phyloP scores from a whole-genome alignment of 2,113 vertebrate genomes.

The Sitta europaea region DNA sequence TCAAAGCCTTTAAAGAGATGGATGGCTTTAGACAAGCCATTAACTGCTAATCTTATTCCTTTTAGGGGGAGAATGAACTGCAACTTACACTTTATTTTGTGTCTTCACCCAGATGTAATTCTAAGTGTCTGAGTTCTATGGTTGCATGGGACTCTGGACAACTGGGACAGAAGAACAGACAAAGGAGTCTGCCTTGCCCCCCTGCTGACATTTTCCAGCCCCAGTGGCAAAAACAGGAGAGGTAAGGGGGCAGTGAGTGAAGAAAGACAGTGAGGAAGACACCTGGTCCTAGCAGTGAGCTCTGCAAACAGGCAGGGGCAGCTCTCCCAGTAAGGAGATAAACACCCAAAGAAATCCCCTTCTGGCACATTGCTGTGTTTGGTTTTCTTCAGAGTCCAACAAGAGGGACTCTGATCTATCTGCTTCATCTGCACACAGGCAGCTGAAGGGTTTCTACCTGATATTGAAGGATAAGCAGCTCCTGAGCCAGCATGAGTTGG shows the following conservation, averaged over 20 bases:
- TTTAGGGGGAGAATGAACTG: background rate
- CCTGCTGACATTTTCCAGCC: background rate
- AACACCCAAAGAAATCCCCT: background rate
- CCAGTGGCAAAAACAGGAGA: background rate
- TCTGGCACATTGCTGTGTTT: background rate
- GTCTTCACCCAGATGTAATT: constrained; percentile 11
- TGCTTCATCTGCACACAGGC: background rate
- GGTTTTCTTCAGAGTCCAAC: background rate
- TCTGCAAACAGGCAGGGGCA: background rate
- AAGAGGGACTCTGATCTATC: background rate
- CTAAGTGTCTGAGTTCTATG: constrained; percentile 17
- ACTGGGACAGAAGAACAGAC: background rate
- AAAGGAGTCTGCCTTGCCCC: background rate
- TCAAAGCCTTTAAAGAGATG: constrained; percentile 1
- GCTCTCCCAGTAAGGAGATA: background rate
- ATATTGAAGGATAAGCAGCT: background rate
- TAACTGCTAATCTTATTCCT: background rate
- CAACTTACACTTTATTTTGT: background rate
- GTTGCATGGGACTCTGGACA: background rate
- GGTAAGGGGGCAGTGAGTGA: background rate
- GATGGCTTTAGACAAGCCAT: background rate
- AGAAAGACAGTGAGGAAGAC: background rate
- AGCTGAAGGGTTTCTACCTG: background rate
- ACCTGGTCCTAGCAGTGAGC: background rate
- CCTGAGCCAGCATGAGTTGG: fast-evolving